phyloP scores from a whole-genome alignment of 2,888 invertebrate species.

The Drosophila austrosaltans region DNA sequence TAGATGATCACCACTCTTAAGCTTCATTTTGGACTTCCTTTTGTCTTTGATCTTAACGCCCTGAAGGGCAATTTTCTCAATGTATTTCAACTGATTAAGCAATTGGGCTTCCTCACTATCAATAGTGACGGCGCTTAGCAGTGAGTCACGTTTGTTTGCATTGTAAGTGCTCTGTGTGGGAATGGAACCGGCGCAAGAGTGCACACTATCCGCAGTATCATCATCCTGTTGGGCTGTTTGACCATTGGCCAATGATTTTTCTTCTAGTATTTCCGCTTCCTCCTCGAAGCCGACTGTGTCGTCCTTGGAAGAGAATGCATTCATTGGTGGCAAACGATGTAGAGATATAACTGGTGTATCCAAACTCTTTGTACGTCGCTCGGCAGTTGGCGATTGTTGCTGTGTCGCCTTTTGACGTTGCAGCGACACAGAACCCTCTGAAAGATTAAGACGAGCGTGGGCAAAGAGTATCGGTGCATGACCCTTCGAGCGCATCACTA shows the following conservation, averaged over 20 bases:
- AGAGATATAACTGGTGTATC: conserved; percentile 93
- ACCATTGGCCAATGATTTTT: conserved; percentile 84
- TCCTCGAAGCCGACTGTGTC: conserved; percentile 92
- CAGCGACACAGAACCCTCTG: conserved; percentile 91
- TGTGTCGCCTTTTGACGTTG: conserved; percentile 91
- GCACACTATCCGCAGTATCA: conserved; percentile 84
- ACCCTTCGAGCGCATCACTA: conserved; percentile 88
- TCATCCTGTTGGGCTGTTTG: conserved; percentile 84
- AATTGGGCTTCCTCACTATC: conserved; percentile 86
- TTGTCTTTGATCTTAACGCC: conserved; percentile 84
- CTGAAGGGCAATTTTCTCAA: conserved; percentile 83
- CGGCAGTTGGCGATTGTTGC: conserved; percentile 88
- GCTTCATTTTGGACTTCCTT: conserved; percentile 82
- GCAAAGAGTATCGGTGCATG: conserved; percentile 92
- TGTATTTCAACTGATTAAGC: conserved; percentile 84
- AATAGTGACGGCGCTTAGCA: conserved; percentile 84
- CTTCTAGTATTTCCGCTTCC: conserved; percentile 86
- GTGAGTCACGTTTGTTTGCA: conserved; percentile 81
- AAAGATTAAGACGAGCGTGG: conserved; percentile 90
- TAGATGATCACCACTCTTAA: conserved; percentile 83
- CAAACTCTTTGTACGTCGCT: conserved; percentile 91
- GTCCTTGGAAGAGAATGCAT: conserved; percentile 94
- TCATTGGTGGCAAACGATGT: conserved; percentile 91
- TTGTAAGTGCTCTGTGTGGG: conserved; percentile 81
- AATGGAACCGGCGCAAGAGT: conserved; percentile 83